A percentile compares a stretch with the other conserved stretches of the same genome.
These are phyloP conservation scores for Uloborus plumipes DNA, from an alignment of 2,888 invertebrate species.

Conservation along the genomic window DNA sequence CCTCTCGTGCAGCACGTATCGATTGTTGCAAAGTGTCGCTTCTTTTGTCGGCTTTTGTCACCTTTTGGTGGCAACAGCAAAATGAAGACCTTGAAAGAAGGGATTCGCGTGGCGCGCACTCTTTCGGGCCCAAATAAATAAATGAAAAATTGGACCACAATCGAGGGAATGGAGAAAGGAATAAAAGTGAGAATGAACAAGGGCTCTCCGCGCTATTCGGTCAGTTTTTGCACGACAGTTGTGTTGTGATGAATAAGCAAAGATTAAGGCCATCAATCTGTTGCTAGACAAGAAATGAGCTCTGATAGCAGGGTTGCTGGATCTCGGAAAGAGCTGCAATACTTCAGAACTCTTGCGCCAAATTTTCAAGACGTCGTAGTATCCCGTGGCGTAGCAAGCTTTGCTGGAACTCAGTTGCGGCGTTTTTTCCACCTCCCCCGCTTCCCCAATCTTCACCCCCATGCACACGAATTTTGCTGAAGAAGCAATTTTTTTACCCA, in stretches of 20 bases:
- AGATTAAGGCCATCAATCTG: constrained; percentile 50
- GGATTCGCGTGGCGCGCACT: constrained; percentile 45
- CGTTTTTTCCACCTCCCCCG: no score
- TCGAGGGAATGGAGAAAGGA: constrained; percentile 6
- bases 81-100: constrained; percentile 44
- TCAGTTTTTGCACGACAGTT: constrained; percentile 30
- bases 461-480: no score
- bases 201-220: constrained; percentile 24
- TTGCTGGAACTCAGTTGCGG: no score
- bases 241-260: constrained; percentile 26
- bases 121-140: constrained; percentile 8
- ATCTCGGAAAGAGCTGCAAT: constrained; percentile 6
- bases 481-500: no score
- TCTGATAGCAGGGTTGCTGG: constrained; percentile 9
- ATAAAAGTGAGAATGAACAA: constrained; percentile 19
- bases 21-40: constrained; percentile 34
- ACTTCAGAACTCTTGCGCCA: not conserved
- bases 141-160: constrained; percentile 24
- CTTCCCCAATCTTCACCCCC: no score
- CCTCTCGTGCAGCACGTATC: constrained; percentile 7
- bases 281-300: constrained; percentile 27
- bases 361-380: no score
- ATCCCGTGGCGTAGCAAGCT: no score
- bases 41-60: constrained; percentile 47
- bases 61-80: constrained; percentile 16